Evolutionary conservation across 2,888 invertebrate species (phyloP).

Genomic region (Patella pellucida): DNA sequence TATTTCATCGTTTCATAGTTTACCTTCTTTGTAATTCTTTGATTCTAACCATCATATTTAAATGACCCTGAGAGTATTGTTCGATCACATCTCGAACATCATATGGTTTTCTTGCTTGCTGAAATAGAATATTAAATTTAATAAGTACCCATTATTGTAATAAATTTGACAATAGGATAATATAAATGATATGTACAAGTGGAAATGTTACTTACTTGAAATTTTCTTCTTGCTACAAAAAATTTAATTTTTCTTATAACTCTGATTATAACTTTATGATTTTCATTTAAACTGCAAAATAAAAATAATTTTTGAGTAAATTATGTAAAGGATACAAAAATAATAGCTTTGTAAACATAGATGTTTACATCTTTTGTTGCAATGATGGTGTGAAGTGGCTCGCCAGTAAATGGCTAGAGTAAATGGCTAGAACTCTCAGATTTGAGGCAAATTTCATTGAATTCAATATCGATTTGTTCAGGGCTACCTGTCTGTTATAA

Average conservation of each 20-base stretch:
- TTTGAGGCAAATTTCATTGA: too few relatives aligned
- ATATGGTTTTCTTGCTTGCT: constrained; percentile 75
- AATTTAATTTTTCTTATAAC: constrained; percentile 85
- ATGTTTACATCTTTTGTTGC: too few relatives aligned
- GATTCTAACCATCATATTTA: constrained; percentile 90
- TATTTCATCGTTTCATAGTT: constrained; percentile 13
- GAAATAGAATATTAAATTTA: neutral
- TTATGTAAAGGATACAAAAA: too few relatives aligned
- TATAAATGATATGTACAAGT: too few relatives aligned
- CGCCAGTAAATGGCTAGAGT: too few relatives aligned
- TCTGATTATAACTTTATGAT: constrained; percentile 83
- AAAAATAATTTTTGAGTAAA: neutral
- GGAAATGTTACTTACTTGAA: constrained; percentile 73
- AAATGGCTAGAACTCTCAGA: too few relatives aligned
- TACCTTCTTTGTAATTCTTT: constrained; percentile 77
- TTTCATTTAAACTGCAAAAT: constrained; percentile 79
- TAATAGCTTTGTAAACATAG: too few relatives aligned
- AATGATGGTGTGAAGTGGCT: too few relatives aligned
- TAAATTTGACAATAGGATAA: too few relatives aligned
- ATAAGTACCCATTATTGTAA: too few relatives aligned
- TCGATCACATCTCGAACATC: constrained; percentile 89
- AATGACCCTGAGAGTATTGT: constrained; percentile 88
- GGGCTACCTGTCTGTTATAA: too few relatives aligned
- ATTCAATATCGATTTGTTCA: too few relatives aligned
- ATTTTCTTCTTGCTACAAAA: constrained; percentile 83